These are phyloP conservation scores for Sphecodes monilicornis DNA, from an alignment of 2,888 invertebrate species.

Conservation along the genomic window DNA sequence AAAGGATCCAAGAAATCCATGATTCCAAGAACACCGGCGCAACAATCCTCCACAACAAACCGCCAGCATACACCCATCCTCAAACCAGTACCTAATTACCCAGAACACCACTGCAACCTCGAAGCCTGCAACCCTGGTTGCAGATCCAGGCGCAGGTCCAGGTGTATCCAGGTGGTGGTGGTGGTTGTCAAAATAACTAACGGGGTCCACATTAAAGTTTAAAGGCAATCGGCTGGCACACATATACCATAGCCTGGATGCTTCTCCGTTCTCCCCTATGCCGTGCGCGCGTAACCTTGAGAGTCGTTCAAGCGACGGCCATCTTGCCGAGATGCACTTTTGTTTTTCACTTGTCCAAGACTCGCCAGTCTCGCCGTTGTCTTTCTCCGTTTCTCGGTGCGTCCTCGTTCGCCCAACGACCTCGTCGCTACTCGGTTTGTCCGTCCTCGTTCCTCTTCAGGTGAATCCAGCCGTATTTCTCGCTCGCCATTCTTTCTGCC, in stretches of 20 bases:
- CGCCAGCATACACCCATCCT: too few relatives aligned
- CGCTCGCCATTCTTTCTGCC: slow-evolving; percentile 47
- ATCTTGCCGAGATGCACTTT: slow-evolving; percentile 83
- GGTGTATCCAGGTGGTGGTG: background rate
- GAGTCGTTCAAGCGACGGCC: slow-evolving; percentile 81
- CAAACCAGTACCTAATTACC: background rate
- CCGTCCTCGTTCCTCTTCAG: slow-evolving; percentile 39
- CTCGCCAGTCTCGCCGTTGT: slow-evolving; percentile 68
- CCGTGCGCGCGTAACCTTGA: slow-evolving; percentile 79
- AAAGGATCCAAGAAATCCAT: too few relatives aligned
- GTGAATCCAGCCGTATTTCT: background rate
- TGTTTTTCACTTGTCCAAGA: slow-evolving; percentile 79
- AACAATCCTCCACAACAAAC: too few relatives aligned
- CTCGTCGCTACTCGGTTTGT: slow-evolving; percentile 31
- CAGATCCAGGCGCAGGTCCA: background rate
- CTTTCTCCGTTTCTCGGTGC: slow-evolving; percentile 53
- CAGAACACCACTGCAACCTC: background rate
- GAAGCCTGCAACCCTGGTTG: background rate
- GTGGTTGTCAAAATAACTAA: slow-evolving; percentile 60
- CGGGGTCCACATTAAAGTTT: slow-evolving; percentile 55
- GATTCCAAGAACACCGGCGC: too few relatives aligned
- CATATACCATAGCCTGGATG: slow-evolving; percentile 48
- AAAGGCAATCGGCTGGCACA: slow-evolving; percentile 61
- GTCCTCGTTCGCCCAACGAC: slow-evolving; percentile 40
- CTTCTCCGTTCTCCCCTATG: slow-evolving; percentile 59